phyloP scores from a whole-genome alignment of 2,797 vertebrate species.

The Platalea minor region DNA sequence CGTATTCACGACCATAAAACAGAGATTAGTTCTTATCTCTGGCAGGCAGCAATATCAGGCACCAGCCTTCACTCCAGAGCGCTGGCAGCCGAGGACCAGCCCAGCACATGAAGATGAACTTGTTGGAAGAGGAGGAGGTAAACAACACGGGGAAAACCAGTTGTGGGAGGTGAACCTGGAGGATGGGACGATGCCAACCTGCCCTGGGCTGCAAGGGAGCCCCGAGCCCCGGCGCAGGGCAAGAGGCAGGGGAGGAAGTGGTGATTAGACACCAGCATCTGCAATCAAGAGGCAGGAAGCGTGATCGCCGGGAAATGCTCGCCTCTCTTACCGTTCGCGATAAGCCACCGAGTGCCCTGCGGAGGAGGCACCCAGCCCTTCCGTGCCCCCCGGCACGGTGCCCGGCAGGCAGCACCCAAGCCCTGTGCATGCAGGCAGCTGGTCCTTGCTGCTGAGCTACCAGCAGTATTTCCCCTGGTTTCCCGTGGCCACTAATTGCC shows the following conservation, averaged over 20 bases:
- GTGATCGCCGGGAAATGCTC: not conserved
- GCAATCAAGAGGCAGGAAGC: constrained; percentile 53
- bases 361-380: constrained; percentile 1
- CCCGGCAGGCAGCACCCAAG: rapidly evolving
- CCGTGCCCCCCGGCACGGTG: not conserved
- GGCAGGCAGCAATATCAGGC: constrained; percentile 27
- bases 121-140: not conserved
- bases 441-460: not conserved
- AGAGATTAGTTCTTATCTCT: constrained; percentile 64
- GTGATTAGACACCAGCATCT: constrained; percentile 34
- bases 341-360: not conserved
- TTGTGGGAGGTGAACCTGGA: not conserved
- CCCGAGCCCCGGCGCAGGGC: rapidly evolving
- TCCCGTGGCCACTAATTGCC: not conserved
- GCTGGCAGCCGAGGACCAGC: not conserved
- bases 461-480: rapidly evolving
- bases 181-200: not conserved
- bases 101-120: not conserved
- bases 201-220: not conserved
- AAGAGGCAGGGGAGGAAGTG: not conserved
- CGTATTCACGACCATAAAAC: constrained; percentile 17
- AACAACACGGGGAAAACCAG: not conserved
- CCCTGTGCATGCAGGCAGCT: rapidly evolving
- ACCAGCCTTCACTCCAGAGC: not conserved
- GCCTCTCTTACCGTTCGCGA: not conserved